A percentile compares a stretch with the other conserved stretches of the same genome.
Evolutionary conservation across 1,140 invertebrate genomes (phyloP).

Genomic region (Eriosoma lanigerum): DNA sequence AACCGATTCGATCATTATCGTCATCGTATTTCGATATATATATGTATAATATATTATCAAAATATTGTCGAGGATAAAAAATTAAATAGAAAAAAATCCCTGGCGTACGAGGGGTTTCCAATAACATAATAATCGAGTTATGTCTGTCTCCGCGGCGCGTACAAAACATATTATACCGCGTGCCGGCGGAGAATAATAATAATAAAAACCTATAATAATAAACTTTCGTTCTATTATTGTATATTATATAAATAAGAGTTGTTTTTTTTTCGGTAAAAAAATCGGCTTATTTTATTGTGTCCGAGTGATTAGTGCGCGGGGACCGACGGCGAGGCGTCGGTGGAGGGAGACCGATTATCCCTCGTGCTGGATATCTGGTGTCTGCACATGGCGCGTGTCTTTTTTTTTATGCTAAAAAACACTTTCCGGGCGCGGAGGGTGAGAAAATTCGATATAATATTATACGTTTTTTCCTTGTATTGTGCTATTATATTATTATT

Average conservation of each 20-base stretch:
- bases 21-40: too few relatives aligned
- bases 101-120: neutral
- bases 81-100: conserved; percentile 15
- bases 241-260: neutral
- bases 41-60: conserved; percentile 41
- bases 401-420: conserved; percentile 41
- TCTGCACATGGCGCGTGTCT: conserved; percentile 51
- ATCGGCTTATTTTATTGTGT: conserved; percentile 51
- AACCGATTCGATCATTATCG: conserved; percentile 26
- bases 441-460: conserved; percentile 43
- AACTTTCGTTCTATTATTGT: conserved; percentile 3
- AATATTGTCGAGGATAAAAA: conserved; percentile 25
- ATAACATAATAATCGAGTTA: conserved; percentile 50
- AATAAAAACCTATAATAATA: conserved; percentile 42
- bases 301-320: conserved; percentile 44
- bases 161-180: too few relatives aligned
- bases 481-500: conserved; percentile 12
- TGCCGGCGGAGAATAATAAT: too few relatives aligned
- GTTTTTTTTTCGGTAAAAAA: conserved; percentile 26
- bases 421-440: conserved; percentile 40
- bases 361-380: conserved; percentile 37
- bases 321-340: neutral
- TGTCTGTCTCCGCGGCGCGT: neutral
- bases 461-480: neutral
- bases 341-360: conserved; percentile 41